phyloP scores from a whole-genome alignment of 1,140 invertebrate genomes.

The Microplitis mediator region DNA sequence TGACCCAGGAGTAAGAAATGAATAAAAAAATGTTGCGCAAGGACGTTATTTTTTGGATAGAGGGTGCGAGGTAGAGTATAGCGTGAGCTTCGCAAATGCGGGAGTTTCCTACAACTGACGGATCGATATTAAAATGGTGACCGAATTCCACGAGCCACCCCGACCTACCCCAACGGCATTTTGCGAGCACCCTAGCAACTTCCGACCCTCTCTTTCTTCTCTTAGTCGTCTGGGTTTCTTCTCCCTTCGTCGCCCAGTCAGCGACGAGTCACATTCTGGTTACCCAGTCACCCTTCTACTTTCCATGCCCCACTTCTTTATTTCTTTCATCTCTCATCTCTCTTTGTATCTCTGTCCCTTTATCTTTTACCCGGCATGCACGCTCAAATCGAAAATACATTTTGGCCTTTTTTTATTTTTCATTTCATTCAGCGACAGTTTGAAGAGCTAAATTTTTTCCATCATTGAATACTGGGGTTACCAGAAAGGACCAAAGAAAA shows the following conservation, averaged over 20 bases:
- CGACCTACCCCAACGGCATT: conserved; percentile 55
- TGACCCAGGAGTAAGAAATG: neutral
- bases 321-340: conserved; percentile 17
- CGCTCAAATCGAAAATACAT: conserved; percentile 4
- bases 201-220: conserved; percentile 27
- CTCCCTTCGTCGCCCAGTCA: neutral
- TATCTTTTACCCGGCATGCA: neutral
- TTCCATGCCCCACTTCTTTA: conserved; percentile 10
- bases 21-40: neutral
- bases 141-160: conserved; percentile 56
- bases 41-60: too few relatives aligned
- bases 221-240: conserved; percentile 19
- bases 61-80: neutral
- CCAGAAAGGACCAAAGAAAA: conserved; percentile 12
- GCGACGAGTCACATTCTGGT: conserved; percentile 23
- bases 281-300: conserved; percentile 28
- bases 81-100: conserved; percentile 26
- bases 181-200: conserved; percentile 21
- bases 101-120: conserved; percentile 27
- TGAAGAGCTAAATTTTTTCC: neutral
- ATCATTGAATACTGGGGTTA: neutral
- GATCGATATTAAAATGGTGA: conserved; percentile 64
- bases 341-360: neutral
- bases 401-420: neutral
- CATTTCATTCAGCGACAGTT: neutral